Conservation (phyloP, 1,140 invertebrate species). For the Ceratina calcarata region DNA sequence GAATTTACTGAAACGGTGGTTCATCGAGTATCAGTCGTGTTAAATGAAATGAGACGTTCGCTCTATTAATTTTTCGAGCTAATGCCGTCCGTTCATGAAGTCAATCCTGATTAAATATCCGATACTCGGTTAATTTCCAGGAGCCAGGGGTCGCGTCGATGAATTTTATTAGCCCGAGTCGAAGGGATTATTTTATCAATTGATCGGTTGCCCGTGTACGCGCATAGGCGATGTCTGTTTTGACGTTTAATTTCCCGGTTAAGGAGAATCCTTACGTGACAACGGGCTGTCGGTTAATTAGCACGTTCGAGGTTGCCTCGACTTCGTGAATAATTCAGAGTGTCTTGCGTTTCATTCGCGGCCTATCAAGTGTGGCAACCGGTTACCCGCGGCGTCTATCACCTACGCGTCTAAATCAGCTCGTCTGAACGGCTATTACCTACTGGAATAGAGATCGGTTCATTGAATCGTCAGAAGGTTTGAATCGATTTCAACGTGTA, state of each 20-base stretch:
- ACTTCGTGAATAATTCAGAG: slow-evolving; percentile 58
- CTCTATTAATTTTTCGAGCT: background rate
- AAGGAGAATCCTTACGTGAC: slow-evolving; percentile 61
- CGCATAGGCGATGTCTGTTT: slow-evolving; percentile 1
- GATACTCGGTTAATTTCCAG: background rate
- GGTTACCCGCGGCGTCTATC: slow-evolving; percentile 11
- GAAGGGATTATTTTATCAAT: slow-evolving; percentile 1
- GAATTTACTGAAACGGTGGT: background rate
- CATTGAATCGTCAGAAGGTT: background rate
- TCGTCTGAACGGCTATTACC: background rate
- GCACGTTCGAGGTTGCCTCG: slow-evolving; percentile 51
- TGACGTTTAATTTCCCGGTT: slow-evolving; percentile 35
- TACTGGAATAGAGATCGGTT: background rate
- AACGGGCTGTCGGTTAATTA: slow-evolving; percentile 61
- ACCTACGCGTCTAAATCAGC: background rate
- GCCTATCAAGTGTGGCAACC: slow-evolving; percentile 32
- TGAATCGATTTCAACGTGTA: background rate
- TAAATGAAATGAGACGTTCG: background rate
- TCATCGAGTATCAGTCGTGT: background rate
- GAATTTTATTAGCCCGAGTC: background rate
- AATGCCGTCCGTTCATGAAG: no score
- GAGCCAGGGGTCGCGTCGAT: background rate
- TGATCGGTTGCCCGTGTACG: background rate
- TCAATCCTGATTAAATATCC: background rate
- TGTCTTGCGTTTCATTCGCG: slow-evolving; percentile 45